Percentiles rank a stretch among this genome's conserved stretches.
Evolutionary conservation across 2,797 vertebrate species (phyloP).

Genomic region (Heterohyrax brucei): DNA sequence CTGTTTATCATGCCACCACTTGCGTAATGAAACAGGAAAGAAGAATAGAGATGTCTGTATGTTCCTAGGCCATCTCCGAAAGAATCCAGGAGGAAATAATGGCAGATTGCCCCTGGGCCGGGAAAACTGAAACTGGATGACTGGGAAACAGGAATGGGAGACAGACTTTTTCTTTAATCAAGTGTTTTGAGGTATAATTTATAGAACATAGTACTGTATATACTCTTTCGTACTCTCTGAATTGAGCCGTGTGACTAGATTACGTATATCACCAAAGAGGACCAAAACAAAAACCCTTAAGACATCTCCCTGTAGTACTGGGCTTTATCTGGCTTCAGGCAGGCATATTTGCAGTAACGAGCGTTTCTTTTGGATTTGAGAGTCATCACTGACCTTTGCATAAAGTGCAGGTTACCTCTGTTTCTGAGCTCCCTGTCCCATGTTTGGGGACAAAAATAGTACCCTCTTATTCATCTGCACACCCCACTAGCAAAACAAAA

Average conservation of each 20-base stretch:
- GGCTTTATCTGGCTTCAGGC: not conserved
- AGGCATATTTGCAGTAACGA: not conserved
- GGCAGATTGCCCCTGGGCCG: not conserved
- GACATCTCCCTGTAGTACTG: not conserved
- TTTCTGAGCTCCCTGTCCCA: not conserved
- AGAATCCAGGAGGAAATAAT: not conserved
- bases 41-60: not conserved
- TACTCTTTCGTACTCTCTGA: not conserved
- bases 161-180: not conserved
- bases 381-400: too few species aligned
- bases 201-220: too few species aligned
- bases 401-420: not conserved
- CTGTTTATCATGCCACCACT: too few species aligned
- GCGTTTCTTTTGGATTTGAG: not conserved
- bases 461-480: not conserved
- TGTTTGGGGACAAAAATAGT: not conserved
- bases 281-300: not conserved
- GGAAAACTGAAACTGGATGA: not conserved
- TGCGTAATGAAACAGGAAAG: too few species aligned
- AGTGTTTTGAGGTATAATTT: not conserved
- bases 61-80: not conserved
- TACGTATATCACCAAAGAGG: not conserved
- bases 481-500: not conserved
- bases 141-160: not conserved
- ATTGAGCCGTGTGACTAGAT: not conserved